phyloP scores from a whole-genome alignment of 53 echinoderm and acorn worm genomes.

The Luidia sarsii region DNA sequence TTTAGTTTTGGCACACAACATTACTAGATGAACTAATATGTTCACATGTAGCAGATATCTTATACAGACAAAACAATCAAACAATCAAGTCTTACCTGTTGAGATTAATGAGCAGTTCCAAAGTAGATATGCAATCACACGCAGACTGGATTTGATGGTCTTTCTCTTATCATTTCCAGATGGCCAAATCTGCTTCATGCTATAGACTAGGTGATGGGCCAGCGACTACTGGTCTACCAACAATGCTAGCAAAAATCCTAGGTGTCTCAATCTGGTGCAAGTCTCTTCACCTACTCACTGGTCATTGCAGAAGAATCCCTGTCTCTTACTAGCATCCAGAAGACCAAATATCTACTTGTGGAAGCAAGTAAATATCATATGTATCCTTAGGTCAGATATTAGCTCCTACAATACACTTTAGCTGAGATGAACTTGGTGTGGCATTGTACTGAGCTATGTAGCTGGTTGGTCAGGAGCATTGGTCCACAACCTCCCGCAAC shows the following conservation, averaged over 20 bases:
- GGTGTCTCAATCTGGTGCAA: no score
- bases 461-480: constrained; percentile 7
- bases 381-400: background rate
- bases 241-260: background rate
- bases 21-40: no score
- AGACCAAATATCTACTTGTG: background rate
- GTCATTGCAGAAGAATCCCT: background rate
- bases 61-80: no score
- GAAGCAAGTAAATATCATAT: no score
- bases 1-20: no score
- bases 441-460: background rate
- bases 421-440: background rate
- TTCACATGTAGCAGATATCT: no score
- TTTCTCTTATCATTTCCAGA: constrained; percentile 16
- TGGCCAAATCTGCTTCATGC: constrained; percentile 2
- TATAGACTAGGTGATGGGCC: background rate
- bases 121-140: constrained; percentile 10
- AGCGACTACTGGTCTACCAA: background rate
- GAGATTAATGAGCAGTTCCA: constrained; percentile 15
- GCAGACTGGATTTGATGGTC: constrained; percentile 14
- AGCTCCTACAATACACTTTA: background rate
- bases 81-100: constrained; percentile 10
- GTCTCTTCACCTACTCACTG: background rate
- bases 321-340: background rate
- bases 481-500: constrained; percentile 9